Conservation (phyloP, 2,797 vertebrate species). For the Microhierax caerulescens region DNA sequence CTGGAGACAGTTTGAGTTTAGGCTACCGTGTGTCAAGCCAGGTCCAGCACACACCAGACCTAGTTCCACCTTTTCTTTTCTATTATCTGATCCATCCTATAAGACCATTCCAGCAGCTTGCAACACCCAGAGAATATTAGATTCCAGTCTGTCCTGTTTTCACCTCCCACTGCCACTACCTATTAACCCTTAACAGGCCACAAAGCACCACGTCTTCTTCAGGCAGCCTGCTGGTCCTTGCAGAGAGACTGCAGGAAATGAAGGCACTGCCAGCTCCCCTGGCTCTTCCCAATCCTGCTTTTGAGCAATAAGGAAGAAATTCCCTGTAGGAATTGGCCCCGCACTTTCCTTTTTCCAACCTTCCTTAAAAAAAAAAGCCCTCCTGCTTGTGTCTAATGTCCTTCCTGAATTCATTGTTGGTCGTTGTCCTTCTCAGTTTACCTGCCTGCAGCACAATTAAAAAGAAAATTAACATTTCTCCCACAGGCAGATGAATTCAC, state of each 20-base stretch:
- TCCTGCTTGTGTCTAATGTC: background rate
- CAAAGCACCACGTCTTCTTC: rapidly evolving
- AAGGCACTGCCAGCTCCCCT: background rate
- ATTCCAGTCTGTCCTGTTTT: background rate
- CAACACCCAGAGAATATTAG: background rate
- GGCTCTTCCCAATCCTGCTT: background rate
- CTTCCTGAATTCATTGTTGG: background rate
- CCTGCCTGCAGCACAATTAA: background rate
- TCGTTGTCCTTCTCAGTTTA: background rate
- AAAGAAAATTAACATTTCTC: background rate
- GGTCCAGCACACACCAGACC: background rate
- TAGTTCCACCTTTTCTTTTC: background rate
- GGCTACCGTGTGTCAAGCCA: background rate
- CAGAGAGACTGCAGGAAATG: background rate
- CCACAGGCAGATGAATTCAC: background rate
- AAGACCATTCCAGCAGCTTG: background rate
- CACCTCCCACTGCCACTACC: background rate
- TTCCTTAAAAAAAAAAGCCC: background rate
- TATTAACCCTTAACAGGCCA: background rate
- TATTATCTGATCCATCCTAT: background rate
- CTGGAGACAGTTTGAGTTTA: background rate
- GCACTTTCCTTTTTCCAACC: background rate
- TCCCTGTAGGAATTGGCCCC: background rate
- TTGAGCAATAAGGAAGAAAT: background rate
- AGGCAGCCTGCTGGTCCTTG: background rate